A percentile compares a stretch with the other conserved stretches of the same genome.
These are phyloP conservation scores for Cheirogaleus medius DNA, from an alignment of 2,113 vertebrate genomes.

Conservation along the genomic window DNA sequence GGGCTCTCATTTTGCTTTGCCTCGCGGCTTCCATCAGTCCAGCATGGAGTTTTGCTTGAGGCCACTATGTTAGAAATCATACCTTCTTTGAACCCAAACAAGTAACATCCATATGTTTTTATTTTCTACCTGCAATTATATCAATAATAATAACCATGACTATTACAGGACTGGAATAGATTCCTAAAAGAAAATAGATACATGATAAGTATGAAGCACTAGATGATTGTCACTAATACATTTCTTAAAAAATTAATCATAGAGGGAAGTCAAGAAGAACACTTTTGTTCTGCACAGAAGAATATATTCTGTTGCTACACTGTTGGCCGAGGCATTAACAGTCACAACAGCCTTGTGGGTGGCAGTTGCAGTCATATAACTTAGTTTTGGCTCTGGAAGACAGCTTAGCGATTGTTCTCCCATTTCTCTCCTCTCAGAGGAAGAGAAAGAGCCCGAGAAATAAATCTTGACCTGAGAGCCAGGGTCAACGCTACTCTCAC, in stretches of 20 bases:
- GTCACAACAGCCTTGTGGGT: neutral
- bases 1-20: neutral
- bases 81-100: neutral
- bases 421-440: neutral
- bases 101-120: neutral
- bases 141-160: neutral
- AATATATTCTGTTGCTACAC: neutral
- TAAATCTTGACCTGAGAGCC: neutral
- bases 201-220: neutral
- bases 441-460: neutral
- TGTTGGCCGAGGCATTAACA: neutral
- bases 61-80: neutral
- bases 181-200: neutral
- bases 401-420: neutral
- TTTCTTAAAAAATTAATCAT: neutral
- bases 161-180: neutral
- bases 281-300: neutral
- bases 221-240: neutral
- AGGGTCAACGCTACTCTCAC: neutral
- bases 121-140: neutral
- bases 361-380: neutral
- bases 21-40: neutral
- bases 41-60: neutral
- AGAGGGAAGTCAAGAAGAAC: neutral
- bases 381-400: neutral